phyloP scores from a whole-genome alignment of 2,888 invertebrate species.

The Carcina quercana region DNA sequence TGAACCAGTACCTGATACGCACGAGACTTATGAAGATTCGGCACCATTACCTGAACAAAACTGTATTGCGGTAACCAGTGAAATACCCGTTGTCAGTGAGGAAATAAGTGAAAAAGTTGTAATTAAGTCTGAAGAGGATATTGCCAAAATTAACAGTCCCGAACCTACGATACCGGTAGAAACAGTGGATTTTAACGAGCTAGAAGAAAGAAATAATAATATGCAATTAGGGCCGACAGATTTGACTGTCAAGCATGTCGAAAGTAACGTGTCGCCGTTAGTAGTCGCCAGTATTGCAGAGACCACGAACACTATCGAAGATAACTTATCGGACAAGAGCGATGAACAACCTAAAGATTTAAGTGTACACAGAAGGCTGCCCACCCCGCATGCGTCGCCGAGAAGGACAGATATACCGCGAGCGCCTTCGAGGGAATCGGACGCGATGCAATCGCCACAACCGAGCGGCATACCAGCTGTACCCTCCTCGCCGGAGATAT shows the following conservation, averaged over 20 bases:
- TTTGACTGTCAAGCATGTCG: constrained; percentile 59
- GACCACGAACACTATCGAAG: constrained; percentile 38
- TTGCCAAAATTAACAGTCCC: constrained; percentile 19
- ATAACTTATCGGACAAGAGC: constrained; percentile 52
- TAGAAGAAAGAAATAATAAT: constrained; percentile 25
- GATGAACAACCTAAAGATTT: constrained; percentile 77
- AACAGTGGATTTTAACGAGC: constrained; percentile 21
- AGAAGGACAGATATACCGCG: constrained; percentile 66
- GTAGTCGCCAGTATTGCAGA: constrained; percentile 31
- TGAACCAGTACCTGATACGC: constrained; percentile 48
- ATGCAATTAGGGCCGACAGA: constrained; percentile 74
- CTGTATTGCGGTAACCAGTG: no score
- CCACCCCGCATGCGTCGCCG: constrained; percentile 59
- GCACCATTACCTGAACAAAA: constrained; percentile 35
- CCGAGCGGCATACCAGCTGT: constrained; percentile 82
- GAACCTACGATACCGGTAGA: constrained; percentile 19
- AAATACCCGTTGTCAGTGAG: constrained; percentile 29
- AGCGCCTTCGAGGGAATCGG: constrained; percentile 80
- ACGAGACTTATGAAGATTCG: constrained; percentile 32
- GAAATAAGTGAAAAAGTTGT: constrained; percentile 16
- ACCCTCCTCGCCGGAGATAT: constrained; percentile 80
- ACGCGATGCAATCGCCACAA: constrained; percentile 82
- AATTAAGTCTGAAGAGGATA: constrained; percentile 6
- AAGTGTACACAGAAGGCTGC: constrained; percentile 69
- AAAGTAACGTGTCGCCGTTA: constrained; percentile 35